These are phyloP conservation scores for Amphiprion ocellaris DNA, from an alignment of 2,113 vertebrate genomes.

Conservation along the genomic window DNA sequence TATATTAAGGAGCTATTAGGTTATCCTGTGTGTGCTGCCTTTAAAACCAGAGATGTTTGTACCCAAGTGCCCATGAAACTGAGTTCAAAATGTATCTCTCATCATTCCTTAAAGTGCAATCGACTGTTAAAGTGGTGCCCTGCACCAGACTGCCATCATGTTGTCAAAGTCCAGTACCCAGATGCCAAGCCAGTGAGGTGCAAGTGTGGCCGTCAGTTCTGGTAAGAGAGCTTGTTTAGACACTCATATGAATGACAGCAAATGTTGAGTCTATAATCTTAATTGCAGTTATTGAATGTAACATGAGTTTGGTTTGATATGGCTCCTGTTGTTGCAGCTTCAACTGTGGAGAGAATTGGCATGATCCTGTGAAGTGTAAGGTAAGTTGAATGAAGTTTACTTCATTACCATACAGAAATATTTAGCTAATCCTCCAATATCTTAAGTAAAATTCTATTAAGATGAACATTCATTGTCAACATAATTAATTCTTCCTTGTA, in stretches of 20 bases:
- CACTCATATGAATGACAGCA: not conserved
- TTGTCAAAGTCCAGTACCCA: constrained; percentile 99
- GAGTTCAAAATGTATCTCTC: not conserved
- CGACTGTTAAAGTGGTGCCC: constrained; percentile 99
- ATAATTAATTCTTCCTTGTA: constrained; percentile 5
- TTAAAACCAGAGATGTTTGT: not conserved
- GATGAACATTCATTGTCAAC: not conserved
- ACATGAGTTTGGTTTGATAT: constrained; percentile 6
- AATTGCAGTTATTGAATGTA: not conserved
- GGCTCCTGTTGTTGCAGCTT: constrained; percentile 87
- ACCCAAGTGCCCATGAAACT: not conserved
- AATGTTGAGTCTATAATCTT: not conserved
- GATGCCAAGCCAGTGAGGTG: constrained; percentile 99
- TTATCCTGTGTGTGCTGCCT: not conserved
- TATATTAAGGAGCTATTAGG: not conserved
- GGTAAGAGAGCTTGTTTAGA: constrained; percentile 84
- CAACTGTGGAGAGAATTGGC: constrained; percentile 99
- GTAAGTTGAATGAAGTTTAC: constrained; percentile 73
- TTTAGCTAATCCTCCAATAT: not conserved
- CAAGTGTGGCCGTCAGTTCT: constrained; percentile 99
- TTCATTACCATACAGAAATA: not conserved
- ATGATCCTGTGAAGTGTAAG: constrained; percentile 99
- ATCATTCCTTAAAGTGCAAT: constrained; percentile 89
- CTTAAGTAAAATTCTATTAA: not conserved
- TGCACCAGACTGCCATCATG: constrained; percentile 99